Evolutionary conservation across 2,888 invertebrate genomes (phyloP), one percentile per base, ranked within the genome.

Genomic region (Cephus nigrinus): DNA sequence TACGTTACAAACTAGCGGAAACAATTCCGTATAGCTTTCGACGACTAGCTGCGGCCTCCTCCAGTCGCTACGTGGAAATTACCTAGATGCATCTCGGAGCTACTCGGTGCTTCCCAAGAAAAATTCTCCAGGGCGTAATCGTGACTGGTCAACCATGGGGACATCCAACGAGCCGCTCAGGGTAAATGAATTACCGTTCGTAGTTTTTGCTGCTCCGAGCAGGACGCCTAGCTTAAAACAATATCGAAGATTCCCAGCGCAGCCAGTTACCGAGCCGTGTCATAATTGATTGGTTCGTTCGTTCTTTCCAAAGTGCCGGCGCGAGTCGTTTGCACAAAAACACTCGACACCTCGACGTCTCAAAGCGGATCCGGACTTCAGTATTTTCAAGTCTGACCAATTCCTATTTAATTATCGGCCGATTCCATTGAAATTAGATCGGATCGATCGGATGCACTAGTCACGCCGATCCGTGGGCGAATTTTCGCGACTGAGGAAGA

Each of bases 211-310:
- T 30, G 4, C 30, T 32, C 69, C 30, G 3, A 32, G 32, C 12
- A 30, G 30, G 32, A 15, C 12, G 69, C 30, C 69, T 12, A 9
- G 69, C 69, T 69, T 69, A 69, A 69, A 69, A 69, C 69, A 69
- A 69, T 69, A 32, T 15, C 69, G 30, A 32, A 69, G 69, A 69
- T 69, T 69, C 69, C 69, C 30, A 32, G 31, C 31, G 30, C 12
- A 15, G 69, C 15, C 69, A 15, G n/a, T 69, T 69, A 69, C 69
- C 69, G 15, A 32, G 30, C 31, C 69, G 30, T 69, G 32, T 15
- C 69, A 69, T 30, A 69, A 69, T 69, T 69, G 69, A 69, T 69
- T 69, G 69, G 69, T 69, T 69, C 69, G 30, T 69, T 69, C 69
- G 69, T 69, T 69, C 69, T 69, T 69, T 69, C 69, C 69, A 69